A percentile compares a stretch with the other conserved stretches of the same genome.
phyloP scores from a whole-genome alignment of 2,797 vertebrate species.

The Hyperoplus lanceolatus region DNA sequence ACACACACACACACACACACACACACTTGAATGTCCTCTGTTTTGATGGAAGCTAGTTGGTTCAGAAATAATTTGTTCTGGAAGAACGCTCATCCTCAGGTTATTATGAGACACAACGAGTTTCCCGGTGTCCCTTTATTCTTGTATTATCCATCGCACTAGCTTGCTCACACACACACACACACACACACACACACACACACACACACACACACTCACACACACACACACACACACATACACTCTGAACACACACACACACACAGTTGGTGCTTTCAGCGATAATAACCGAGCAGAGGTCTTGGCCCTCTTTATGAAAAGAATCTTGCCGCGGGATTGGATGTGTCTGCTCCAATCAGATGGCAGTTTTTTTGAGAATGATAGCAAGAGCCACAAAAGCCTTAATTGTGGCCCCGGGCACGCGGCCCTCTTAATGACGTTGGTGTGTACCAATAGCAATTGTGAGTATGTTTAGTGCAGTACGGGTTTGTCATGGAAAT shows the following conservation, averaged over 20 bases:
- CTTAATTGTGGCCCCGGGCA: slow-evolving; percentile 76
- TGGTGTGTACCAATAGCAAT: slow-evolving; percentile 53
- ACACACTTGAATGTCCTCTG: slow-evolving; percentile 47
- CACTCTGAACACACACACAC: slow-evolving; percentile 19
- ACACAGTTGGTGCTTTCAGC: slow-evolving; percentile 61
- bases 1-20: not conserved
- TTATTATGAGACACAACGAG: slow-evolving; percentile 63
- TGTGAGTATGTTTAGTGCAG: slow-evolving; percentile 35
- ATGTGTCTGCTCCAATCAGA: slow-evolving; percentile 78
- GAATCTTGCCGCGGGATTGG: slow-evolving; percentile 72
- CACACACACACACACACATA: not conserved
- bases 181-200: slow-evolving; percentile 18
- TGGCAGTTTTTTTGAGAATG: slow-evolving; percentile 58
- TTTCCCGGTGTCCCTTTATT: slow-evolving; percentile 29
- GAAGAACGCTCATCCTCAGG: slow-evolving; percentile 63
- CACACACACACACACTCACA: not conserved
- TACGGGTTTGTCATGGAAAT: slow-evolving; percentile 35
- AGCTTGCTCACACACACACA: not conserved
- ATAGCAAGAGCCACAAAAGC: slow-evolving; percentile 71
- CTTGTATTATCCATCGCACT: slow-evolving; percentile 21
- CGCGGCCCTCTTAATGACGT: slow-evolving; percentile 62
- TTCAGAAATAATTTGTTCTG: slow-evolving; percentile 67
- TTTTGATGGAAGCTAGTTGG: slow-evolving; percentile 65
- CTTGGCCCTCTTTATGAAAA: slow-evolving; percentile 75
- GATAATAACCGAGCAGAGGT: slow-evolving; percentile 76